Evolutionary conservation across 2,113 vertebrate genomes (phyloP).

Genomic region (Donacobius atricapilla): DNA sequence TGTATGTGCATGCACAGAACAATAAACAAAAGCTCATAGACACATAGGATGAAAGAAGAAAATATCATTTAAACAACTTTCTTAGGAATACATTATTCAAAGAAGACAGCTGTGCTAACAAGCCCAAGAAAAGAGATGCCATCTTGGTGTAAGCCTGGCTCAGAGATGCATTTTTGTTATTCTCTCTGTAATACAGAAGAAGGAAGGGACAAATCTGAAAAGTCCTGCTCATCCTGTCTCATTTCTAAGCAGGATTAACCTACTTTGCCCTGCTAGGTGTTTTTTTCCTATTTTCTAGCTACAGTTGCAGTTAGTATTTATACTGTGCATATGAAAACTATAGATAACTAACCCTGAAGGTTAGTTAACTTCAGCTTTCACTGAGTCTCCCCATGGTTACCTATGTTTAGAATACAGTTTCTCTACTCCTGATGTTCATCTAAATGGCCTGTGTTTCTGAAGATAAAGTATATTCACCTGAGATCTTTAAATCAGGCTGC

Average conservation of each 20-base stretch:
- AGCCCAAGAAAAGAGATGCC: neutral
- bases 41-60: neutral
- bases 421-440: neutral
- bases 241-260: neutral
- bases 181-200: neutral
- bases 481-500: neutral
- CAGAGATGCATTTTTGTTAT: neutral
- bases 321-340: accelerated
- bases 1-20: neutral
- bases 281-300: neutral
- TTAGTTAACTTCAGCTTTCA: neutral
- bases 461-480: neutral
- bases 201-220: neutral
- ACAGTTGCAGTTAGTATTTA: neutral
- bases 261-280: neutral
- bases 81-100: neutral
- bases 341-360: neutral
- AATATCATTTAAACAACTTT: neutral
- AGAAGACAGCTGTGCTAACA: neutral
- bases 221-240: neutral
- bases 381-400: neutral
- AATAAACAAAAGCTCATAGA: neutral
- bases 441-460: neutral
- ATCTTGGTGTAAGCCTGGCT: neutral
- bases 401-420: neutral